phyloP scores from a whole-genome alignment of 2,113 vertebrate species.

The Pelusios castaneus region DNA sequence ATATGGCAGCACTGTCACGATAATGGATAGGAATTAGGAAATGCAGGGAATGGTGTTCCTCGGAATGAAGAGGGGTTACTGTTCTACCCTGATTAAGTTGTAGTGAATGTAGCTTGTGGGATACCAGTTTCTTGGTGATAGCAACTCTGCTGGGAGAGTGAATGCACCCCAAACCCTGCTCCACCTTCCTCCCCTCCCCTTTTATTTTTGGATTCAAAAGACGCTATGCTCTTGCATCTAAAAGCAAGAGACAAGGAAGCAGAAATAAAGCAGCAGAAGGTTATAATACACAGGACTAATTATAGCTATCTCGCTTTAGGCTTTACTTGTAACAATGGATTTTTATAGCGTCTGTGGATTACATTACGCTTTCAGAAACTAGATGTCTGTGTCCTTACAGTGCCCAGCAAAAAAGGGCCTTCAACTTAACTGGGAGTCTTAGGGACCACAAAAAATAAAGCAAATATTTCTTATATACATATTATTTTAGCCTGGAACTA shows the following conservation, averaged over 20 bases:
- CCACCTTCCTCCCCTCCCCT: not conserved
- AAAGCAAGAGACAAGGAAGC: not conserved
- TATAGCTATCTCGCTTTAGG: not conserved
- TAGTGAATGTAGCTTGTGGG: not conserved
- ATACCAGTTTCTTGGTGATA: not conserved
- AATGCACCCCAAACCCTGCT: not conserved
- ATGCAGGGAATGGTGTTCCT: not conserved
- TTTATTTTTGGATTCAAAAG: not conserved
- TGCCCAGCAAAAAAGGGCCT: not conserved
- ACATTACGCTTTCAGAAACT: not conserved
- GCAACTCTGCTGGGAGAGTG: not conserved
- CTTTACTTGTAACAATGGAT: not conserved
- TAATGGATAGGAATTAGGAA: not conserved
- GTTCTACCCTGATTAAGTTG: not conserved
- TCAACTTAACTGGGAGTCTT: not conserved
- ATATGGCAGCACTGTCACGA: not conserved
- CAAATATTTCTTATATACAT: not conserved
- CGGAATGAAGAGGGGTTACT: not conserved
- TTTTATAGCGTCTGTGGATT: not conserved
- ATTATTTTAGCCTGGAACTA: slow-evolving; percentile 55
- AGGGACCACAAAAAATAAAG: slow-evolving; percentile 28
- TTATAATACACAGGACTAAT: not conserved
- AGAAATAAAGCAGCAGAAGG: not conserved
- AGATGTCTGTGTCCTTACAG: not conserved
- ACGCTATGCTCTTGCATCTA: not conserved